These are phyloP conservation scores for Sterna hirundo DNA, from an alignment of 2,113 vertebrate species.

Conservation along the genomic window DNA sequence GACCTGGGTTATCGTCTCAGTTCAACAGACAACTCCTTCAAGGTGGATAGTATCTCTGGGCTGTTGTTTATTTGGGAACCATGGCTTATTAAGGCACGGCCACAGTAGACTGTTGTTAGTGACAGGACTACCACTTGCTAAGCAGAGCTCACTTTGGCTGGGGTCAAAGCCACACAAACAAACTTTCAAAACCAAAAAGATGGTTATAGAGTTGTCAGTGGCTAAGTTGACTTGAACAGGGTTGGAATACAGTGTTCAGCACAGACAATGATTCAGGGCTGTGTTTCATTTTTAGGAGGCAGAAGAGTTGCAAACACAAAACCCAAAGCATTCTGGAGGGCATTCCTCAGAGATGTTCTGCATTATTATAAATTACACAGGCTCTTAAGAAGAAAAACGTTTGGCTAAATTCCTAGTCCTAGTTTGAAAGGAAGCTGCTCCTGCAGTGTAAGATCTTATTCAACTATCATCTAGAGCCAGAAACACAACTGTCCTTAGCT, in stretches of 20 bases:
- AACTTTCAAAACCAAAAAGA: not conserved
- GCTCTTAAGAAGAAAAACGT: not conserved
- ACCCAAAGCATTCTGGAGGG: not conserved
- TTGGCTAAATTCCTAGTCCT: not conserved
- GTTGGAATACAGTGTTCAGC: not conserved
- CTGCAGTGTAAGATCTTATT: not conserved
- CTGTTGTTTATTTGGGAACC: not conserved
- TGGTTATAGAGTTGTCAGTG: not conserved
- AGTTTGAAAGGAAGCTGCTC: not conserved
- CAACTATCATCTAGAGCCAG: not conserved
- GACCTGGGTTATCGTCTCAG: not conserved
- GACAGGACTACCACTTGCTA: not conserved
- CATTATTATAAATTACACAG: not conserved
- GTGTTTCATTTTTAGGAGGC: not conserved
- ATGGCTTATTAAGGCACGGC: not conserved
- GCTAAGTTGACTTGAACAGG: not conserved
- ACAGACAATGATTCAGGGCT: fast-evolving
- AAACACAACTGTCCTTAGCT: not conserved
- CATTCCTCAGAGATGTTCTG: not conserved
- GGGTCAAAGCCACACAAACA: not conserved
- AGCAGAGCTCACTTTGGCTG: not conserved
- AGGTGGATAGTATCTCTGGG: no score
- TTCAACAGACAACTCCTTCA: not conserved
- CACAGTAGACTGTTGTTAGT: not conserved
- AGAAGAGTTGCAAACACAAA: not conserved